Evolutionary conservation across 2,888 invertebrate species (phyloP), one percentile per base, ranked within the genome.

Genomic region (Erebia aethiops): DNA sequence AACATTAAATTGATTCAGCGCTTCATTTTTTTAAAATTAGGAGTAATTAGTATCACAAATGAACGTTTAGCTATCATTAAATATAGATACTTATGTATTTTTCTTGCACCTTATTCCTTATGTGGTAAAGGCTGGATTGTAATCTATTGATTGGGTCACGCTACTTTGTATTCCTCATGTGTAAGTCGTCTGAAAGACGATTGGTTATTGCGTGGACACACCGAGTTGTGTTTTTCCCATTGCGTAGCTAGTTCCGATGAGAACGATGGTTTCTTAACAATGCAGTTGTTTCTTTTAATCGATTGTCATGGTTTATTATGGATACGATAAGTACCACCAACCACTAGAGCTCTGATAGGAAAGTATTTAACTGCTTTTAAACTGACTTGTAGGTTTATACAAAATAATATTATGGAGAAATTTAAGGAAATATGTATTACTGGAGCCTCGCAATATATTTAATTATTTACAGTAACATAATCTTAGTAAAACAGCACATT

Each of bases 1-100:
- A 61, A 71, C 73, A 76, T 78, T 73, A 76, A 74, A 76, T 76
- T 75, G 74, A 77, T 77, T 69, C 65, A 73, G 61, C 51, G 75
- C 57, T 72, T 74, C 73, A 74, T 73, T 72, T 76, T 67, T 63
- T 70, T 71, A 60, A 65, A 75, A 73, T 77, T 77, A 74, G 73
- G 71, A 60, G 71, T 76, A 75, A 77, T 77, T 77, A 76, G 75
- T 77, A 67, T 69, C 67, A 67, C 62, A 60, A 63, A 69, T 68
- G 26, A 58, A 54, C 63, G 35, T 51, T 49, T 52, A 58, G n/a
- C 63, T 64, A 46, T n/a, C 61, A 41, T 58, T 61, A 71, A 68
- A 49, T 52, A 41, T 11, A 43, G 10, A 14, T 52, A 46, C 14
- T n/a, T 11, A 43, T 14, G 21, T 52, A 46, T 16, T n/a, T 70